phyloP scores from a whole-genome alignment of 2,797 vertebrate genomes.

The Onychomys torridus region DNA sequence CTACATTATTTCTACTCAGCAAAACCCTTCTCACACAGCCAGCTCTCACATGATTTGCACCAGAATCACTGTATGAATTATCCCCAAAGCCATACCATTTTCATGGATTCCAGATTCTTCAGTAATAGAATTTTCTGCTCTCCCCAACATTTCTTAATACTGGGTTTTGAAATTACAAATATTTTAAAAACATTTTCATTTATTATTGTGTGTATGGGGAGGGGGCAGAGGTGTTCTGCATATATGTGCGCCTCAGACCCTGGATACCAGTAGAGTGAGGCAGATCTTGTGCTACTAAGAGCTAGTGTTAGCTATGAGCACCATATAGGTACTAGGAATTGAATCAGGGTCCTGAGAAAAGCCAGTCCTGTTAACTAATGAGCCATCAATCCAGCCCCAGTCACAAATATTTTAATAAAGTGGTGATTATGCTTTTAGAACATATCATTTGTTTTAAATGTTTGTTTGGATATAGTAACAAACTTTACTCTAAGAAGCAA shows the following conservation, averaged over 20 bases:
- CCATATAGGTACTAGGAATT: neutral
- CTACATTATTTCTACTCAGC: neutral
- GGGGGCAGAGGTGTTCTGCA: neutral
- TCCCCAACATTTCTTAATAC: neutral
- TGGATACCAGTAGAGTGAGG: neutral
- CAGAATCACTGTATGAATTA: neutral
- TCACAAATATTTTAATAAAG: neutral
- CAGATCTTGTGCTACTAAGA: neutral
- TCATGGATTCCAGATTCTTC: slow-evolving; percentile 8
- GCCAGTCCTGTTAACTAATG: neutral
- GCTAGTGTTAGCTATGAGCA: neutral
- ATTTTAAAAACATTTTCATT: neutral
- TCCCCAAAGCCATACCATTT: neutral
- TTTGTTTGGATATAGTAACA: neutral
- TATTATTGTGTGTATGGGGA: neutral
- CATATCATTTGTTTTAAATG: neutral
- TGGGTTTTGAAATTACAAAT: neutral
- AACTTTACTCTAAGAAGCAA: neutral
- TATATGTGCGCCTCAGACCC: neutral
- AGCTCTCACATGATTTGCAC: neutral
- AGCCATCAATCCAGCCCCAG: neutral
- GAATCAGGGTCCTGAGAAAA: neutral
- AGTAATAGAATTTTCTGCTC: neutral
- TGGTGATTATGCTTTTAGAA: neutral
- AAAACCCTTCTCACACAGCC: neutral